These are phyloP conservation scores for Enteromius unitaeniatus DNA, from an alignment of 2,797 vertebrate species.

Conservation along the genomic window DNA sequence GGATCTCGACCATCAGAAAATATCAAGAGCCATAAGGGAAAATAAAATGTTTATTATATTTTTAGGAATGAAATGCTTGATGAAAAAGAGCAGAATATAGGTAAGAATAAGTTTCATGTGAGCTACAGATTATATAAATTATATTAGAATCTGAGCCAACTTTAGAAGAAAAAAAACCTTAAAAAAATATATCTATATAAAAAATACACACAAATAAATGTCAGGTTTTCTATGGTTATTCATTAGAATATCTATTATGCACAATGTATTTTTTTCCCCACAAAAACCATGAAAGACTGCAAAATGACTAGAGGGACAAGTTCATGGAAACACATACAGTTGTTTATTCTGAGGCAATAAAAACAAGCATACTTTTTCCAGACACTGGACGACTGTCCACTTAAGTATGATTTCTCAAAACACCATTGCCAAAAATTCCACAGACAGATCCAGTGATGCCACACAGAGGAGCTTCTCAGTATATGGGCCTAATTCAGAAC, in stretches of 20 bases:
- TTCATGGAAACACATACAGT: slow-evolving; percentile 62
- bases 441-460: slow-evolving; percentile 57
- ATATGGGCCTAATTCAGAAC: slow-evolving; percentile 35
- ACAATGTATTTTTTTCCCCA: background rate
- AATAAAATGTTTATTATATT: background rate
- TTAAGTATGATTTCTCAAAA: slow-evolving; percentile 65
- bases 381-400: slow-evolving; percentile 70
- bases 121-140: background rate
- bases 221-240: background rate
- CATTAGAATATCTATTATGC: background rate
- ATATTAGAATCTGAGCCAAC: background rate
- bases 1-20: background rate
- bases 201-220: background rate
- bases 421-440: slow-evolving; percentile 59
- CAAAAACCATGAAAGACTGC: background rate
- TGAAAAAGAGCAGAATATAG: background rate
- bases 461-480: slow-evolving; percentile 61
- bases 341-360: slow-evolving; percentile 80
- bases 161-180: background rate
- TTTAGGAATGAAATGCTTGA: background rate
- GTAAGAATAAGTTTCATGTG: background rate
- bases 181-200: background rate
- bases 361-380: slow-evolving; percentile 76
- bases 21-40: background rate
- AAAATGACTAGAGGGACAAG: slow-evolving; percentile 26